Base-by-base conservation (phyloP, 2,797 vertebrate species). In the Amblyraja radiata region DNA sequence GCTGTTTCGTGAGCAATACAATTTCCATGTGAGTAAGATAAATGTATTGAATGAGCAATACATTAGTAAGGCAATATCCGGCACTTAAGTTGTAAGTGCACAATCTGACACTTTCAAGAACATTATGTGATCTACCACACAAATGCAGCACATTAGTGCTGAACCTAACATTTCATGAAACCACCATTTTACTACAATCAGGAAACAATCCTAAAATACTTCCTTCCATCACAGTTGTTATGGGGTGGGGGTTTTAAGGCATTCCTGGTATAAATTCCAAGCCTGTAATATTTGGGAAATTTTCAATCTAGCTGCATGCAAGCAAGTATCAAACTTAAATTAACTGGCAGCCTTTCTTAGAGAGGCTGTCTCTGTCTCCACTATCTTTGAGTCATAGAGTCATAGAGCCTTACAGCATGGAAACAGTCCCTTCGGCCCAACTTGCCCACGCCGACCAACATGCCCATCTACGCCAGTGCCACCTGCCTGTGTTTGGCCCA, bases 1-100 rank as follows among this genome's bases (percentile, higher is more conserved):
- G 84, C 14, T 65, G 6, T n/a, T 88, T 88, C n/a, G 21, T 23
- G 21, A 83, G 54, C 81, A 83, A 83, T 25, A 83, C 14, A 28
- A 68, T 61, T 32, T 32, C 28, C 13, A n/a, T 65, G 65, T 88
- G 28, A 68, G 61, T 32, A 88, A 88, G 61, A 16, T 21, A 63
- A 65, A 65, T 88, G 84, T 36, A 88, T 88, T 8, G 16, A 88
- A 32, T 32, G 61, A 65, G 84, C 58, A 88, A 88, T 36, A 18
- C 23, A 65, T 88, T 63, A 65, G 84, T 88, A 65, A 88, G 61
- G 14, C 84, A 88, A 88, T 36, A 68, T 32, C 13, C 28, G 36
- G 61, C 61, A 88, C 84, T 88, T 88, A 88, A 88, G 14, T 65
- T n/a, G 28, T 65, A 65, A 88, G 84, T 88, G 84, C 61, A 88